Evolutionary conservation across 1,140 invertebrate species (phyloP), one percentile per base, ranked within the genome.

Genomic region (Brachionus plicatilis): DNA sequence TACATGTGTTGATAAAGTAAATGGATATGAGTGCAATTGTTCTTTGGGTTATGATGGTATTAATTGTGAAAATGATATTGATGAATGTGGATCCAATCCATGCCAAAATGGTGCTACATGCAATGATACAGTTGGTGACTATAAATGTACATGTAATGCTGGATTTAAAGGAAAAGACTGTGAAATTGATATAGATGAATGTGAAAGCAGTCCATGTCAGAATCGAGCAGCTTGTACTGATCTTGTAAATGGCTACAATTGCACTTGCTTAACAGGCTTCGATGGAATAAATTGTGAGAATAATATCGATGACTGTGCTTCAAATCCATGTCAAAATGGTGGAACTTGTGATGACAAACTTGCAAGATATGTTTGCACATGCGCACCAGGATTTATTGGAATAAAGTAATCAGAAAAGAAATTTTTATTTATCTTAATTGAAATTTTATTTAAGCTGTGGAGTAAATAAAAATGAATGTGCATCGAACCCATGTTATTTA

Each of bases 121-220:
- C 72, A 27, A 85, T 45, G 86, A 88, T 82, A 85, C 85, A 0
- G 56, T 87, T 12, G 68, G 94, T 82, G 98, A 96, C 90, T 99
- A 97, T 90, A 94, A 94, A 88, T 99, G 97, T 89, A 93, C 94
- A 85, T 99, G 97, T 90, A 95, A 95, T 8, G 92, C 94, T 3
- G 96, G 96, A 56, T 98, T 97, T 91, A 97, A 95, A 85, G 95
- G 95, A 94, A 89, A 91, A 79, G 41, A 47, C 27, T 86, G 85
- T 72, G 65, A 85, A 20, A 12, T 47, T 4, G 84, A 88, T 29
- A 86, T 84, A 17, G 41, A 84, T 66, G 68, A 75, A 65, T 84
- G 83, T 65, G 24, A 11, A 43, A 37, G 41, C n/a, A 24, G 12
- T 14, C 66, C 70, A 56, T 84, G 83, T 24, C 4, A 29, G 17